These are phyloP conservation scores for Orius laevigatus DNA, from an alignment of 1,140 invertebrate species.

Conservation along the genomic window DNA sequence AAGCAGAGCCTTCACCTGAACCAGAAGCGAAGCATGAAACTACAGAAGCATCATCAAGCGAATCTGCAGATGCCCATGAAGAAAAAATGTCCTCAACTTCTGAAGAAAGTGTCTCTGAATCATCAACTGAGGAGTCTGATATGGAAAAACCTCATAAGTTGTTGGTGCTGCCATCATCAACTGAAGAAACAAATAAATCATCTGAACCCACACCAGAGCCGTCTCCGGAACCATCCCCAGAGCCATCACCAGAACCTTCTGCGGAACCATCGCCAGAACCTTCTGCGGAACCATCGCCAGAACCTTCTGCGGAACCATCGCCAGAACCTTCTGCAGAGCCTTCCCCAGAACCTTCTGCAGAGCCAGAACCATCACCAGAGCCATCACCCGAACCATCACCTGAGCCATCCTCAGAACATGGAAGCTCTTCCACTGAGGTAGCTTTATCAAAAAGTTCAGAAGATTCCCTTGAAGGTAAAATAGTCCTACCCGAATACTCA, in stretches of 20 bases:
- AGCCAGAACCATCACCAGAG: conserved; percentile 25
- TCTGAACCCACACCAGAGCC: conserved; percentile 19
- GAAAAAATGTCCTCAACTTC: background rate
- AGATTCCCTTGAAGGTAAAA: background rate
- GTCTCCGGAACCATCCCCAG: conserved; percentile 16
- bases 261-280: conserved; percentile 21
- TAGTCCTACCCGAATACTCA: background rate
- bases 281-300: conserved; percentile 24
- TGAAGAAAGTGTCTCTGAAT: too few species aligned
- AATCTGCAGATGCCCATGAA: background rate
- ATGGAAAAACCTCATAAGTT: too few species aligned
- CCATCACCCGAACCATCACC: conserved; percentile 22
- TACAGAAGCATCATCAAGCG: background rate
- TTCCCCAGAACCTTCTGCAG: conserved; percentile 22
- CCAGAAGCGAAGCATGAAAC: background rate
- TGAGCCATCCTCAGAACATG: conserved; percentile 21
- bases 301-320: conserved; percentile 22
- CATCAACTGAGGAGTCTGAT: background rate
- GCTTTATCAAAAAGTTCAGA: too few species aligned
- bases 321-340: conserved; percentile 22
- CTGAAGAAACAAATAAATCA: conserved; percentile 24
- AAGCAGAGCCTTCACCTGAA: conserved; percentile 16
- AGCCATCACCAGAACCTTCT: conserved; percentile 6
- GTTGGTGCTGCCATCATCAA: conserved; percentile 22
- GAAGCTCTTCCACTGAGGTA: background rate